Conservation (phyloP, 1,140 invertebrate genomes). For the Drosophila subpulchrella region DNA sequence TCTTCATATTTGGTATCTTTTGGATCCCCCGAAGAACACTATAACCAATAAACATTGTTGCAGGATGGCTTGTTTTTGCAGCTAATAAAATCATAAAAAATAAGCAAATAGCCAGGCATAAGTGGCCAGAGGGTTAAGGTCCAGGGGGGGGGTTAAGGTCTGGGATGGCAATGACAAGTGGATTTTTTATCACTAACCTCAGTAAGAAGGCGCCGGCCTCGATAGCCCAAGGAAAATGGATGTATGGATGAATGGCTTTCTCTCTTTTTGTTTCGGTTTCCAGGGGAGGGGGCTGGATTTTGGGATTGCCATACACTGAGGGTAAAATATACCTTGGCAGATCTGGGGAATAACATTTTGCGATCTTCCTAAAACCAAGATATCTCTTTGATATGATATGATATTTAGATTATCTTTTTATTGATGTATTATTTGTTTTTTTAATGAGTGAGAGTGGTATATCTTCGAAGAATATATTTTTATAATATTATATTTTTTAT, state of each 20-base stretch:
- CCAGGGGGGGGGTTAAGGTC: background rate
- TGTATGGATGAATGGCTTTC: constrained; percentile 69
- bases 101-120: constrained; percentile 67
- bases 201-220: constrained; percentile 25
- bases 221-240: constrained; percentile 48
- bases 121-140: constrained; percentile 44
- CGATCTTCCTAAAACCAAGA: too few species aligned
- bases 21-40: constrained; percentile 51
- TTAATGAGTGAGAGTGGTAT: too few species aligned
- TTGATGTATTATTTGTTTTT: too few species aligned
- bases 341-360: background rate
- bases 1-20: background rate
- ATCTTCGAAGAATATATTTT: background rate
- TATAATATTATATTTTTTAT: too few species aligned
- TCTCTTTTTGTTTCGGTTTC: constrained; percentile 10
- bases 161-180: constrained; percentile 72
- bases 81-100: constrained; percentile 83
- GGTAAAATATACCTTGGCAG: background rate
- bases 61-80: constrained; percentile 82
- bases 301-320: constrained; percentile 4
- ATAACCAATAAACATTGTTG: constrained; percentile 83
- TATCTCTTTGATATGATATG: too few species aligned
- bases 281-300: background rate
- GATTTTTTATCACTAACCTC: constrained; percentile 72
- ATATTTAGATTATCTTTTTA: too few species aligned